These are phyloP conservation scores for Orientallactaga bullata DNA, from an alignment of 2,113 vertebrate species.

Conservation along the genomic window DNA sequence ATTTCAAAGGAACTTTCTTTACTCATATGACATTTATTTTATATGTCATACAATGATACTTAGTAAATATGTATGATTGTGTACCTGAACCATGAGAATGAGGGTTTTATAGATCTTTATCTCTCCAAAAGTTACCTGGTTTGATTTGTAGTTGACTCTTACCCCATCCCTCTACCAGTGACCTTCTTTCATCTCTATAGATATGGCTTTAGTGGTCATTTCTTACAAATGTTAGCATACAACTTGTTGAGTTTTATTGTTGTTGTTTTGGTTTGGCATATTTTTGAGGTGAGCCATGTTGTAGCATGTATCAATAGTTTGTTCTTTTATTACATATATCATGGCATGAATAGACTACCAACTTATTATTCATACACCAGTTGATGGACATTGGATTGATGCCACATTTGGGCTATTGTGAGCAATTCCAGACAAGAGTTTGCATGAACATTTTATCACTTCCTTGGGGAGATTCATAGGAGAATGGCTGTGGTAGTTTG, in stretches of 20 bases:
- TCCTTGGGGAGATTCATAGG: background rate
- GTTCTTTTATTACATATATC: background rate
- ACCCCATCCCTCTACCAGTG: background rate
- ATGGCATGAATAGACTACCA: background rate
- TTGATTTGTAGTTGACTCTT: background rate
- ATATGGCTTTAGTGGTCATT: background rate
- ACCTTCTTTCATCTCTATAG: background rate
- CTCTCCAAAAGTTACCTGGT: background rate
- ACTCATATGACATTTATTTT: background rate
- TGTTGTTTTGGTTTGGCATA: background rate
- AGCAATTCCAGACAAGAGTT: background rate
- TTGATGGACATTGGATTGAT: background rate
- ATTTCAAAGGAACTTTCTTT: conserved; percentile 9
- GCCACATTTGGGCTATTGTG: background rate
- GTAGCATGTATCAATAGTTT: background rate
- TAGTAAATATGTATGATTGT: background rate
- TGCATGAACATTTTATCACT: background rate
- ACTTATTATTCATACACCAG: background rate
- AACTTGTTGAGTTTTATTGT: background rate
- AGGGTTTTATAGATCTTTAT: background rate
- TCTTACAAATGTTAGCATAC: background rate
- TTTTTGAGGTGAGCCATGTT: background rate
- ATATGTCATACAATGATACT: background rate
- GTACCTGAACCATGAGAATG: background rate
- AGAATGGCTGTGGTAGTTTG: background rate